These are phyloP conservation scores for Pentamera pediparva DNA, from an alignment of 53 echinoderm and acorn worm species.

Conservation along the genomic window DNA sequence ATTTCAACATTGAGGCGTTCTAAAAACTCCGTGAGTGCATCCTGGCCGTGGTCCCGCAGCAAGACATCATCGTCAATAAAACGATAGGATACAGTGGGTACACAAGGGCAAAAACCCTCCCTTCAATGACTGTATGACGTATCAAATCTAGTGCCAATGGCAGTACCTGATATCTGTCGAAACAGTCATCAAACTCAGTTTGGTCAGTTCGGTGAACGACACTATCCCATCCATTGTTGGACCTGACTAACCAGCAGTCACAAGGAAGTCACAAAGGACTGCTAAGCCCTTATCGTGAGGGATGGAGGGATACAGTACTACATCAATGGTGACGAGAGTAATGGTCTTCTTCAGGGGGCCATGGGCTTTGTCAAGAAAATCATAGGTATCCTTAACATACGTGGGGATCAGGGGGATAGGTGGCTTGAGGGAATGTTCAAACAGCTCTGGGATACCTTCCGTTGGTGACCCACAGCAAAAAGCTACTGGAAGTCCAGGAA, in stretches of 20 bases:
- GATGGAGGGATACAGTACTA: background rate
- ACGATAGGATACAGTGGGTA: background rate
- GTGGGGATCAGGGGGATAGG: background rate
- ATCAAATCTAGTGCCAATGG: background rate
- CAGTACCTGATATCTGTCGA: background rate
- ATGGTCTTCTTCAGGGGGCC: background rate
- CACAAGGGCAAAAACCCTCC: background rate
- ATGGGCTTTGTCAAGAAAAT: background rate
- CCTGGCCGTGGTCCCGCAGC: background rate
- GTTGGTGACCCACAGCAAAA: background rate
- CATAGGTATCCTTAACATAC: background rate
- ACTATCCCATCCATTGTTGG: background rate
- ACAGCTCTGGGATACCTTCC: background rate
- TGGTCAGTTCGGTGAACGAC: background rate
- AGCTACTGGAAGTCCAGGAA: background rate
- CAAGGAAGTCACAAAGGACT: background rate
- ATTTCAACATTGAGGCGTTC: too few species aligned
- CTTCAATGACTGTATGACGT: background rate
- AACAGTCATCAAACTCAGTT: background rate
- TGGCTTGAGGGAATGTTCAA: background rate
- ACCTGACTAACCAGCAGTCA: background rate
- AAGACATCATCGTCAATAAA: background rate
- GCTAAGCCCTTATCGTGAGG: background rate
- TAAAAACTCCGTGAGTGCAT: background rate
- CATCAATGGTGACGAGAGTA: background rate